These are phyloP conservation scores for Scyliorhinus canicula DNA, from an alignment of 2,797 vertebrate genomes.

Conservation along the genomic window DNA sequence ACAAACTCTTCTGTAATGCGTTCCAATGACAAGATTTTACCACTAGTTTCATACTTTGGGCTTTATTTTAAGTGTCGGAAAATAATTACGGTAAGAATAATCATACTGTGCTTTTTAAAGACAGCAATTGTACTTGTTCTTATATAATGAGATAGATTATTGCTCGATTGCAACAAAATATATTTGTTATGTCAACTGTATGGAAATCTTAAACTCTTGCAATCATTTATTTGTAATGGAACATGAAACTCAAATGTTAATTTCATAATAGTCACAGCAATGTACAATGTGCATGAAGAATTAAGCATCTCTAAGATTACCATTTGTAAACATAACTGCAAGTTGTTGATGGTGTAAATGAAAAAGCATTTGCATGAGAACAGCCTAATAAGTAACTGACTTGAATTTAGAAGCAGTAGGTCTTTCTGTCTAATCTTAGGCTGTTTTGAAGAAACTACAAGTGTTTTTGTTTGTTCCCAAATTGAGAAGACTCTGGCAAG, in stretches of 20 bases:
- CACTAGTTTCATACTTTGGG: background rate
- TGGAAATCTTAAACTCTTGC: background rate
- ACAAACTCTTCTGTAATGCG: constrained; percentile 19
- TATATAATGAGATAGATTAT: background rate
- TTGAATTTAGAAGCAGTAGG: background rate
- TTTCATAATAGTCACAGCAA: background rate
- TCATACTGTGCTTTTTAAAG: background rate
- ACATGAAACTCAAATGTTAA: background rate
- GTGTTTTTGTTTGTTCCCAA: background rate
- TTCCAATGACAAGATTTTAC: constrained; percentile 17
- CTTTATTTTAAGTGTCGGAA: background rate
- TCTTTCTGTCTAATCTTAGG: background rate
- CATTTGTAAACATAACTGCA: background rate
- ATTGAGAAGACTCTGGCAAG: background rate
- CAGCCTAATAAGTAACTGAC: background rate
- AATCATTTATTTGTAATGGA: background rate
- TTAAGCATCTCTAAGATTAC: background rate
- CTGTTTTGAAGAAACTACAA: background rate
- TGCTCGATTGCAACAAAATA: background rate
- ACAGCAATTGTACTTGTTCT: background rate
- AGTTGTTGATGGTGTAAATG: background rate
- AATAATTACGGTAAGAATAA: constrained; percentile 24
- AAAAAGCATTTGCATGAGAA: background rate
- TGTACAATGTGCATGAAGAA: background rate
- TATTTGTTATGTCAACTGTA: background rate